Evolutionary conservation across 2,113 vertebrate genomes (phyloP).

Genomic region (Camelus dromedarius): DNA sequence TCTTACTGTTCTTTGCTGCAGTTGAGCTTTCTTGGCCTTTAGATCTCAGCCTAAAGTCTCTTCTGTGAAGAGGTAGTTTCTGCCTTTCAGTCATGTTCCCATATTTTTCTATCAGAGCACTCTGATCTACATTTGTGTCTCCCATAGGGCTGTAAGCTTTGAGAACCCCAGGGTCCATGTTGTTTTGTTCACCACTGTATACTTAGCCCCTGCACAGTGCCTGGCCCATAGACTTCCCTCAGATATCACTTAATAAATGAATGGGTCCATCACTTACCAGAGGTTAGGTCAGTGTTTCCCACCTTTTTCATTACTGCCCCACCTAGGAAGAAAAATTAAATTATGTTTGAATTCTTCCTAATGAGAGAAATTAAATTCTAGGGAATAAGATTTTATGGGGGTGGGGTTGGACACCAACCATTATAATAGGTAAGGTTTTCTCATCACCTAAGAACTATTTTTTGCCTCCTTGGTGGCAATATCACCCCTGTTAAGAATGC

Average conservation of each 20-base stretch:
- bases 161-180: not conserved
- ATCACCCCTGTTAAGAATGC: not conserved
- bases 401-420: not conserved
- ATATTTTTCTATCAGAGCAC: not conserved
- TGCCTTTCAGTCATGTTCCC: not conserved
- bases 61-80: not conserved
- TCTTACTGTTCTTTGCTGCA: not conserved
- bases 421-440: not conserved
- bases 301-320: not conserved
- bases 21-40: not conserved
- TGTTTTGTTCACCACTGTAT: not conserved
- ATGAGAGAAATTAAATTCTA: not conserved
- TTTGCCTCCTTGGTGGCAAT: not conserved
- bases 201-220: no score
- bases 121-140: not conserved
- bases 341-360: constrained; percentile 29
- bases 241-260: not conserved
- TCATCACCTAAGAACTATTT: not conserved
- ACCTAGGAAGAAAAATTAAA: not conserved
- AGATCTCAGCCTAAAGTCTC: not conserved
- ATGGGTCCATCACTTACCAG: not conserved
- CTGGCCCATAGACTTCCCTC: not conserved
- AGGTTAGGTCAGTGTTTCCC: not conserved
- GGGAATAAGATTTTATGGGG: not conserved
- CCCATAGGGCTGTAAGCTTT: not conserved